A percentile compares a stretch with the other conserved stretches of the same genome.
Evolutionary conservation across 35 echinoderm and acorn worm species (phyloP).

Genomic region (Lytechinus pictus): DNA sequence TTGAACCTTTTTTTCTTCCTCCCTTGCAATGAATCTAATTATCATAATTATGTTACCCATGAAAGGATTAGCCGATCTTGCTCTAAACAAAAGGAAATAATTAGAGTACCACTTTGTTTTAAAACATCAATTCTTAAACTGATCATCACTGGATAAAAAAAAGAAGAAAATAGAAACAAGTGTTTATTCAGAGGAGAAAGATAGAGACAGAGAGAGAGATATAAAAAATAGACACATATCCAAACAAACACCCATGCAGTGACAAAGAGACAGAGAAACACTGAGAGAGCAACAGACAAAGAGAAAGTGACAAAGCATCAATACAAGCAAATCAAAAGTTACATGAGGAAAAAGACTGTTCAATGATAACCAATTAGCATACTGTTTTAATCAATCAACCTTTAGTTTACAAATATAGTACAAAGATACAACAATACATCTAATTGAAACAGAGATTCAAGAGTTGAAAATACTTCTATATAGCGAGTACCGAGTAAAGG

Average conservation of each 20-base stretch:
- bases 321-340: neutral
- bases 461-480: neutral
- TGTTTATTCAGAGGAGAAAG: neutral
- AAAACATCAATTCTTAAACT: neutral
- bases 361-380: neutral
- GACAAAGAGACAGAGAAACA: too few species aligned
- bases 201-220: neutral
- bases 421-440: neutral
- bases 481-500: neutral
- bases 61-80: too few species aligned
- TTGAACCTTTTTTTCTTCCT: neutral
- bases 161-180: neutral
- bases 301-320: neutral
- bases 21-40: neutral
- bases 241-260: too few species aligned
- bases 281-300: neutral
- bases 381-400: neutral
- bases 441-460: neutral
- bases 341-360: neutral
- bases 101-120: too few species aligned
- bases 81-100: too few species aligned
- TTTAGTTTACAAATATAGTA: neutral
- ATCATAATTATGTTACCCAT: too few species aligned
- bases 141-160: neutral
- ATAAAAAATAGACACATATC: too few species aligned